Evolutionary conservation across 2,888 invertebrate genomes (phyloP).

Genomic region (Agapostemon virescens): DNA sequence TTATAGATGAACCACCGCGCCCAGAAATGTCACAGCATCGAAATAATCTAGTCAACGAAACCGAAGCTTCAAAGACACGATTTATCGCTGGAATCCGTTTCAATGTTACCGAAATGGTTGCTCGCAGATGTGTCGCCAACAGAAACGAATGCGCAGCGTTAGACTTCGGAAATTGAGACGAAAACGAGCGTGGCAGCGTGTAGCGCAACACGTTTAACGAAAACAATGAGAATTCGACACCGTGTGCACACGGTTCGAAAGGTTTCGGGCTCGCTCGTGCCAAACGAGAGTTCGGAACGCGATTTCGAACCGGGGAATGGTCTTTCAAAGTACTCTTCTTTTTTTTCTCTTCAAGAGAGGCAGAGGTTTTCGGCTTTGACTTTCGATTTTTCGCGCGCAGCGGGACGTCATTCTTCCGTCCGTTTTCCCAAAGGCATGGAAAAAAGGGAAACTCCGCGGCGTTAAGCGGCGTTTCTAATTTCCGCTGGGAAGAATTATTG

Average conservation of each 20-base stretch:
- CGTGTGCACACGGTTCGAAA: not conserved
- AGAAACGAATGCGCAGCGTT: not conserved
- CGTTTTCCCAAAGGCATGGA: constrained; percentile 24
- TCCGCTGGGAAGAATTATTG: constrained; percentile 42
- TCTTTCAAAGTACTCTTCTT: not conserved
- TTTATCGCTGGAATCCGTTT: not conserved
- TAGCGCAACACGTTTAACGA: not conserved
- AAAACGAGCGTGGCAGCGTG: not conserved
- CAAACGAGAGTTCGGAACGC: not conserved
- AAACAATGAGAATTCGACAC: constrained; percentile 5
- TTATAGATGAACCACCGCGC: too few relatives aligned
- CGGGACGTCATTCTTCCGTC: constrained; percentile 17
- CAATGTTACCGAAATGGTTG: not conserved
- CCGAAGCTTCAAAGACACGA: too few relatives aligned
- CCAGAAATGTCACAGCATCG: too few relatives aligned
- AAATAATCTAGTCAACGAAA: too few relatives aligned
- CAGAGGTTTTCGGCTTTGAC: not conserved
- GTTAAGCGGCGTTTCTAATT: constrained; percentile 51
- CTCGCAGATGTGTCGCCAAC: not conserved
- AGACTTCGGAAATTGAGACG: not conserved
- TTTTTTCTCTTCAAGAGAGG: not conserved
- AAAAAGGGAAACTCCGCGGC: constrained; percentile 8
- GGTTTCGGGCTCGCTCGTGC: not conserved
- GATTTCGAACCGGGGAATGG: not conserved
- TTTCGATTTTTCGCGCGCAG: constrained; percentile 33